These are phyloP conservation scores for Diadromus collaris DNA, from an alignment of 2,888 invertebrate genomes.

Conservation along the genomic window DNA sequence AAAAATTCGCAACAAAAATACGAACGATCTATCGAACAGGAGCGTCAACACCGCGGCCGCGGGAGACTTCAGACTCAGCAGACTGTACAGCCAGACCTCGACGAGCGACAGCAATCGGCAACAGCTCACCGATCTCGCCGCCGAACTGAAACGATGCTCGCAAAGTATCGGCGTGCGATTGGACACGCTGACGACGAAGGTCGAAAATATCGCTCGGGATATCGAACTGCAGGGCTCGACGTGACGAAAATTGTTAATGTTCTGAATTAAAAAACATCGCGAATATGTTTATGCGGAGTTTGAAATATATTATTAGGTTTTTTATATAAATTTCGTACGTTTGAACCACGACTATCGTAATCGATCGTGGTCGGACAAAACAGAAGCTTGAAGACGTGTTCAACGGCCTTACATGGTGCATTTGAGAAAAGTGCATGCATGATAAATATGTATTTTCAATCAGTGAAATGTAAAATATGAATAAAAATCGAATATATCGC, in stretches of 20 bases:
- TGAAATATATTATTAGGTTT: constrained; percentile 1
- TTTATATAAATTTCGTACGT: not conserved
- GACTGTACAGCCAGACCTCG: constrained; percentile 70
- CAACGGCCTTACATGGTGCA: too few relatives aligned
- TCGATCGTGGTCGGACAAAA: not conserved
- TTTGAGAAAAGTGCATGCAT: too few relatives aligned
- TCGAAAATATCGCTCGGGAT: constrained; percentile 71
- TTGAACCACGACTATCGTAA: not conserved
- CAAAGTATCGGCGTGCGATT: constrained; percentile 69
- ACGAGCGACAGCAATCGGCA: constrained; percentile 70
- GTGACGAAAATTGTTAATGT: constrained; percentile 49
- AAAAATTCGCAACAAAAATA: constrained; percentile 77
- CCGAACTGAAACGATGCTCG: constrained; percentile 73
- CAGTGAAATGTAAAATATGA: too few relatives aligned
- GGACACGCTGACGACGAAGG: constrained; percentile 69
- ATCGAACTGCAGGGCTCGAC: constrained; percentile 55
- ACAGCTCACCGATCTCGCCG: constrained; percentile 71
- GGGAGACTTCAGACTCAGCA: constrained; percentile 65
- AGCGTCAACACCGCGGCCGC: constrained; percentile 53
- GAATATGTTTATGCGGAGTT: constrained; percentile 19
- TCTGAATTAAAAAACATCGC: constrained; percentile 12
- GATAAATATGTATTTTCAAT: too few relatives aligned
- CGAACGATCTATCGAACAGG: constrained; percentile 53
- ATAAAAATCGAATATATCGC: constrained; percentile 72
- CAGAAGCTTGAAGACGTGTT: too few relatives aligned